phyloP scores from a whole-genome alignment of 2,797 vertebrate genomes.

The Chaetodon trifasciatus region DNA sequence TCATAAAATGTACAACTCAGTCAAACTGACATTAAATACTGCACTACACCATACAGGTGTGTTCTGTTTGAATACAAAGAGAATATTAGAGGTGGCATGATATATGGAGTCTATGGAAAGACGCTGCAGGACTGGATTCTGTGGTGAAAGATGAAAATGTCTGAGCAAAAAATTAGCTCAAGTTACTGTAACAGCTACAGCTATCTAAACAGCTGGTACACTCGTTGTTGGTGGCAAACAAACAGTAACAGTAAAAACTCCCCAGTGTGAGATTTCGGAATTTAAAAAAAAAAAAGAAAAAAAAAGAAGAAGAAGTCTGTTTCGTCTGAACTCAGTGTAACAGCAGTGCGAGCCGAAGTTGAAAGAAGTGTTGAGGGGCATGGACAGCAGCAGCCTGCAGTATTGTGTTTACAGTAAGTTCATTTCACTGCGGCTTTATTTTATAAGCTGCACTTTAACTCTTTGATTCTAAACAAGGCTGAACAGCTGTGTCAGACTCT shows the following conservation, averaged over 20 bases:
- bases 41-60: too few species aligned
- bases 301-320: background rate
- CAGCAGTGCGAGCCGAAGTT: background rate
- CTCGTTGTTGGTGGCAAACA: background rate
- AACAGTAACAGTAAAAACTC: background rate
- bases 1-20: too few species aligned
- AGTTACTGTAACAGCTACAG: background rate
- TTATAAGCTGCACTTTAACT: background rate
- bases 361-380: background rate
- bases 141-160: too few species aligned
- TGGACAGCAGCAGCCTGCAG: background rate
- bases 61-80: too few species aligned
- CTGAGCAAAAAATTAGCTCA: too few species aligned
- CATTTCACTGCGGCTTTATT: constrained; percentile 2
- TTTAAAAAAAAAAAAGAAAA: too few species aligned
- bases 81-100: too few species aligned
- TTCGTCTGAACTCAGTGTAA: background rate
- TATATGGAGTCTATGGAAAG: too few species aligned
- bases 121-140: background rate
- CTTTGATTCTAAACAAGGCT: constrained; percentile 32
- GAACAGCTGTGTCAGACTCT: constrained; percentile 54
- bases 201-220: background rate
- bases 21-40: too few species aligned
- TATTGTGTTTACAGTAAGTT: background rate
- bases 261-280: background rate